Percentiles rank a stretch among this genome's conserved stretches.
Conservation (phyloP, 2,888 invertebrate genomes). For the Malacosoma neustria region DNA sequence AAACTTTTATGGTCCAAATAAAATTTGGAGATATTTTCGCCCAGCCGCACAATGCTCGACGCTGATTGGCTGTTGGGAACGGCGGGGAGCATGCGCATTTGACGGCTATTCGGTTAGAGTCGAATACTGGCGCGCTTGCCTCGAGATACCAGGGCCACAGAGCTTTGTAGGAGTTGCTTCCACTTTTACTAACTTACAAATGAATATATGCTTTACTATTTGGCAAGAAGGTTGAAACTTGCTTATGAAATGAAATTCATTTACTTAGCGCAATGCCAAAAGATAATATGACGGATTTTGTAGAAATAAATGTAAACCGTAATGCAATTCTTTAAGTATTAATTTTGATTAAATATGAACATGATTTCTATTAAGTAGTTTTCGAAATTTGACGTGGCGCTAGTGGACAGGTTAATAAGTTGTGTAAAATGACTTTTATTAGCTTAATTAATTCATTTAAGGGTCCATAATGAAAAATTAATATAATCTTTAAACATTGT, state of each 20-base stretch:
- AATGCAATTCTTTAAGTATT: conserved; percentile 13
- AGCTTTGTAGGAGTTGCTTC: conserved; percentile 60
- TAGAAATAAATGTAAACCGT: conserved; percentile 29
- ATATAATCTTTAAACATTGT: no score
- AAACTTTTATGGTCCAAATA: conserved; percentile 8
- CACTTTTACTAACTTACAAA: conserved; percentile 12
- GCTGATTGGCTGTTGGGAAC: conserved; percentile 55
- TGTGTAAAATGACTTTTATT: no score
- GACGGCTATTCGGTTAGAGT: conserved; percentile 54
- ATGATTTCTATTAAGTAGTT: conserved; percentile 47
- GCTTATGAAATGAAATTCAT: conserved; percentile 15
- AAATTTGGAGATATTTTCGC: conserved; percentile 28
- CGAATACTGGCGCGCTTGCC: conserved; percentile 72
- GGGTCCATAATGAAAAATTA: no score
- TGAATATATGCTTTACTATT: conserved; percentile 20
- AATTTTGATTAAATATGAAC: conserved; percentile 13
- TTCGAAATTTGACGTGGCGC: conserved; percentile 57
- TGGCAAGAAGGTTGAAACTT: conserved; percentile 18
- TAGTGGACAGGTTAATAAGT: conserved; percentile 40
- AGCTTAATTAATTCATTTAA: no score
- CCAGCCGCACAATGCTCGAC: conserved; percentile 34
- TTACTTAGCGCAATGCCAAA: conserved; percentile 47
- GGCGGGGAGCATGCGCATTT: conserved; percentile 71
- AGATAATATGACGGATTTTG: conserved; percentile 40
- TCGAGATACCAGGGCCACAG: conserved; percentile 70